Percentiles rank a stretch among this genome's conserved stretches.
phyloP scores from a whole-genome alignment of 30 jellyfish, hydroid and myxozoan species.

The Pelagia noctiluca region DNA sequence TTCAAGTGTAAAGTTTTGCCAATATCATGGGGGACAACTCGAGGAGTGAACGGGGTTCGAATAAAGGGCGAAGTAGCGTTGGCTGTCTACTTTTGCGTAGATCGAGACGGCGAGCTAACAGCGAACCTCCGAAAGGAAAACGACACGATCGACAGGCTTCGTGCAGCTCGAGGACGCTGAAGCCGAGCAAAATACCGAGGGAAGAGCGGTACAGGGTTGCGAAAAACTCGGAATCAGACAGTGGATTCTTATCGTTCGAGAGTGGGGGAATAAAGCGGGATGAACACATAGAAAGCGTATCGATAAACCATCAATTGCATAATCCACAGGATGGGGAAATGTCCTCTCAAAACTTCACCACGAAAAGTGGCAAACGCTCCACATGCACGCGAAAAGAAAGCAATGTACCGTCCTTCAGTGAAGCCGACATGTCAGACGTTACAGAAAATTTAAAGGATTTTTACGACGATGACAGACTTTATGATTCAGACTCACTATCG shows the following conservation, averaged over 20 bases:
- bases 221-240: slow-evolving; percentile 70
- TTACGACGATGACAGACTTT: slow-evolving; percentile 30
- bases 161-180: slow-evolving; percentile 62
- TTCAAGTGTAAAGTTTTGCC: neutral
- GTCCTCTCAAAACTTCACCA: slow-evolving; percentile 1
- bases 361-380: slow-evolving; percentile 30
- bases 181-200: slow-evolving; percentile 74
- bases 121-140: slow-evolving; percentile 76
- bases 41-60: slow-evolving; percentile 40
- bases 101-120: slow-evolving; percentile 59
- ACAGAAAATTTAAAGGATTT: slow-evolving; percentile 32
- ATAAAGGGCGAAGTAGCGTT: slow-evolving; percentile 40
- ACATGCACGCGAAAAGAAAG: slow-evolving; percentile 20
- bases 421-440: slow-evolving; percentile 53
- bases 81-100: slow-evolving; percentile 64
- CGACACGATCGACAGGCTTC: slow-evolving; percentile 53
- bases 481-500: slow-evolving; percentile 48
- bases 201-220: slow-evolving; percentile 59
- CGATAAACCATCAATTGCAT: neutral
- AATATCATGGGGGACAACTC: slow-evolving; percentile 59
- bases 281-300: slow-evolving; percentile 4
- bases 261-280: slow-evolving; percentile 48
- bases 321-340: slow-evolving; percentile 12
- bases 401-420: slow-evolving; percentile 9
- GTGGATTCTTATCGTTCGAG: slow-evolving; percentile 72